These are phyloP conservation scores for Osedax frankpressi DNA, from an alignment of 2,888 invertebrate genomes.

Conservation along the genomic window DNA sequence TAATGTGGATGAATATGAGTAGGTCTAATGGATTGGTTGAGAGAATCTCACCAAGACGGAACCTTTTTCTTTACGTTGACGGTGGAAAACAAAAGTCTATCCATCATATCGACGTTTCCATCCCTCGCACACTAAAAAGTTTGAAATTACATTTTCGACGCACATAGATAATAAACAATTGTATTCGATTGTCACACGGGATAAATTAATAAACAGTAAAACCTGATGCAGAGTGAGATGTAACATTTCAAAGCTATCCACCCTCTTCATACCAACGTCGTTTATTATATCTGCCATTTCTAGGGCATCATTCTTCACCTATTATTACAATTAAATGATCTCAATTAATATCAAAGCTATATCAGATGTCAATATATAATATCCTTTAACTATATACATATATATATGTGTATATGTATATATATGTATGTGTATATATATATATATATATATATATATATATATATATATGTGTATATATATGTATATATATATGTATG, in stretches of 20 bases:
- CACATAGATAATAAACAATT: neutral
- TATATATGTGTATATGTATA: neutral
- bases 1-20: no score
- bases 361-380: neutral
- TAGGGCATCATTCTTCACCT: constrained; percentile 6
- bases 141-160: neutral
- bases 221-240: constrained; percentile 25
- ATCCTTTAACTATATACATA: neutral
- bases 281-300: constrained; percentile 21
- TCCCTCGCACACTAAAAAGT: constrained; percentile 38
- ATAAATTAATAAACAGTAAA: no score
- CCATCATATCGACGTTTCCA: constrained; percentile 36
- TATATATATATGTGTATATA: neutral
- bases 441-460: neutral
- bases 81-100: constrained; percentile 32
- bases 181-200: neutral
- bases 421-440: neutral
- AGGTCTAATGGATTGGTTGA: no score
- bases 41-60: no score
- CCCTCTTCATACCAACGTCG: constrained; percentile 21
- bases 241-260: constrained; percentile 23
- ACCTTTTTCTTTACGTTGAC: constrained; percentile 35
- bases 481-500: neutral
- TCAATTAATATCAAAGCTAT: no score
- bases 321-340: no score